Evolutionary conservation across 2,113 vertebrate genomes (phyloP), one percentile per base, ranked within the genome.

Genomic region (Raphicerus campestris): DNA sequence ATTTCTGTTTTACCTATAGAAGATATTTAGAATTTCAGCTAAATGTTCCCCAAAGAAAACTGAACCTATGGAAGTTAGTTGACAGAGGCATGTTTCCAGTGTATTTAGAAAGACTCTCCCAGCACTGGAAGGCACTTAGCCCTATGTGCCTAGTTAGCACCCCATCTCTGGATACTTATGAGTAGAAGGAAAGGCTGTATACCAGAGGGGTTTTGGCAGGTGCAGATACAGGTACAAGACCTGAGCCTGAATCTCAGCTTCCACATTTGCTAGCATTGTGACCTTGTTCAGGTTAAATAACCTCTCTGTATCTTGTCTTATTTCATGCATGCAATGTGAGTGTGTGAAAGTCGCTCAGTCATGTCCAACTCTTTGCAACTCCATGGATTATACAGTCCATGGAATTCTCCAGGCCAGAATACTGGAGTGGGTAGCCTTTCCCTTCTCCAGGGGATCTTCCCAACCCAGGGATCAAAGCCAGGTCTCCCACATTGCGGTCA

Each of bases 31-130:
- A 82, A 78, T 85, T 85, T 78, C 32, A 92, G 60, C 45, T 89
- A 56, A 86, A 92, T 96, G 30, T 20, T 84, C 60, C 82, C 45
- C 30, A 53, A 53, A 95, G 53, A 97, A 94, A 73, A 88, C 6
- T 39, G 42, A 61, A 84, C 35, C 84, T 85, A 7, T 17, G 61
- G 39, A 30, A 86, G 10, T n/a, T 95, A 42, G 20, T 63, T 88
- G 66, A 96, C 55, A 58, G 53, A 93, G 51, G 49, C 26, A 9
- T 8, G 85, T 73, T 97, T 96, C 61, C 5, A 47, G 49, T 90
- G 58, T 92, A 84, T 55, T 63, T 82, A 81, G 81, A 63, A 94
- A 78, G 53, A 83, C 35, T 61, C 73, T 93, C 73, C 86, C 56
- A 60, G 70, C 70, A 49, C 45, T 1, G 1, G 17, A 87, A 75